These are phyloP conservation scores for Megamerina dolium DNA, from an alignment of 2,888 invertebrate genomes.

Conservation along the genomic window DNA sequence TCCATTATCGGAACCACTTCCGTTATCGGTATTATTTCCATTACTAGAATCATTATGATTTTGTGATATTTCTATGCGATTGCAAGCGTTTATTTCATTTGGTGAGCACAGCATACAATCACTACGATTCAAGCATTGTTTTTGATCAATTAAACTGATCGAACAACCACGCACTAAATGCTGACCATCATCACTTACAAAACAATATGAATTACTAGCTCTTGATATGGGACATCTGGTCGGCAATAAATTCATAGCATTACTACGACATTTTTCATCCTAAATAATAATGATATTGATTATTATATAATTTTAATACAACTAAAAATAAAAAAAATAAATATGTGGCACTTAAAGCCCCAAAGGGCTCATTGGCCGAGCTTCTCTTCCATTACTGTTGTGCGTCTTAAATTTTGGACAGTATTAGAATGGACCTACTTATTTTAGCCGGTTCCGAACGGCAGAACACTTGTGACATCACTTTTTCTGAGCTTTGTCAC, in stretches of 20 bases:
- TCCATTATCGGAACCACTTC: conserved; percentile 14
- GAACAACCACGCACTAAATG: conserved; percentile 27
- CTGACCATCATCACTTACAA: conserved; percentile 16
- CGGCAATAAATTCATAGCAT: conserved; percentile 13
- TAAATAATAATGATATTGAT: conserved; percentile 6
- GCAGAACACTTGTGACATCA: too few relatives aligned
- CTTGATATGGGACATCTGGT: conserved; percentile 26
- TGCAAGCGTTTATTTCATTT: conserved; percentile 23
- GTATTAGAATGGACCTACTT: too few relatives aligned
- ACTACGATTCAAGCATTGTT: conserved; percentile 17
- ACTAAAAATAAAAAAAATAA: too few relatives aligned
- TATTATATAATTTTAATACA: not conserved
- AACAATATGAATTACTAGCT: conserved; percentile 29
- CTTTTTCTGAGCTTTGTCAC: too few relatives aligned
- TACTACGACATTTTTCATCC: conserved; percentile 23
- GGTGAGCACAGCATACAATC: conserved; percentile 27
- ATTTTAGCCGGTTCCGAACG: too few relatives aligned
- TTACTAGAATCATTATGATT: conserved; percentile 8
- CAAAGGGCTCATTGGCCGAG: too few relatives aligned
- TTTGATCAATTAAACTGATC: conserved; percentile 22
- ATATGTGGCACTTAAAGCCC: too few relatives aligned
- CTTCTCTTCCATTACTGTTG: too few relatives aligned
- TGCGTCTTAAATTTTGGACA: too few relatives aligned
- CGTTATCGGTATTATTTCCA: conserved; percentile 10
- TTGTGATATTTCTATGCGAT: conserved; percentile 8